Evolutionary conservation across 2,888 invertebrate species (phyloP), one percentile per base, ranked within the genome.

Genomic region (Holacanthella duospinosa): DNA sequence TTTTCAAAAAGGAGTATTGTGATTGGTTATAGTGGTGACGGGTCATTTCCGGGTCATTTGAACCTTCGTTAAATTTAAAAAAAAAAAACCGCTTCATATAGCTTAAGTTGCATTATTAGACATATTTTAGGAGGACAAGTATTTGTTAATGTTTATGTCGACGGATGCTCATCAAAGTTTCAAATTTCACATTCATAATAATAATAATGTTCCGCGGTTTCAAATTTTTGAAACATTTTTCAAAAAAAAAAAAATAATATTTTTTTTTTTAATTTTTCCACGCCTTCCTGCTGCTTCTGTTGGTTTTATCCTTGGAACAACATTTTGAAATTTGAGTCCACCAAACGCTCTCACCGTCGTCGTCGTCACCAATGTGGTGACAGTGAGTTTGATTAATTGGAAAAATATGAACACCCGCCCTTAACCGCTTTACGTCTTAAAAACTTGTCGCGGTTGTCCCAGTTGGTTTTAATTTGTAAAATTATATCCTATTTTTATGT

Each of bases 21-120:
- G 25, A 53, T 66, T 66, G 63, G 59, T 67, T 64, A 60, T 60
- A 61, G 57, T 64, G 63, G 64, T 66, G 68, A 69, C 62, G 66
- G 68, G 69, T 68, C 69, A 68, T 64, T 68, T 68, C 68, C 69
- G 68, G 65, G 65, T 64, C 67, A 65, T 28, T n/a, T 25, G 27
- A 43, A 55, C 55, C 28, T 28, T 26, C 6, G 3, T 26, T 55
- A n/a, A n/a, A n/a, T 55, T 55, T 48, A 48, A 21, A 48, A 36
- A 16, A 16, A 36, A 16, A 6, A 36, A 36, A 16, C 36, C 16
- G 36, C 16, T 36, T 16, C 36, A 36, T 9, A 36, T 16, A 16
- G 9, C 16, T 36, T 36, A 36, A 6, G n/a, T n/a, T n/a, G n/a
- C n/a, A n/a, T n/a, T n/a, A n/a, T n/a, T n/a, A n/a, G n/a, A n/a